A percentile compares a stretch with the other conserved stretches of the same genome.
These are phyloP conservation scores for Parazoanthus atlanticus DNA, from an alignment of 92 coral and sea anemone genomes.

Conservation along the genomic window DNA sequence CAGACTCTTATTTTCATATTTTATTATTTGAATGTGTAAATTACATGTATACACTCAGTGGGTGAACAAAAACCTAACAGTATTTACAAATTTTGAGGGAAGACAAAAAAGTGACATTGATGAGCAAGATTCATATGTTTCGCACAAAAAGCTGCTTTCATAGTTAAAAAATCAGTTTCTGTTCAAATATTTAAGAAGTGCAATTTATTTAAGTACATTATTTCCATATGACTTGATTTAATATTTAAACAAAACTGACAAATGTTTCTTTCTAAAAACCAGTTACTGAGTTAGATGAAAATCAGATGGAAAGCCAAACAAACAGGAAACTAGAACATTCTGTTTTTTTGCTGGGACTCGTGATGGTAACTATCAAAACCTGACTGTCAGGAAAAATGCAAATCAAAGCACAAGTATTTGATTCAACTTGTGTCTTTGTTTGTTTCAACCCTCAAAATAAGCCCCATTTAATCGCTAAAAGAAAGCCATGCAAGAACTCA, in stretches of 20 bases:
- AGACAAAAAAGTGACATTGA: not conserved
- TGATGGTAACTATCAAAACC: too few species aligned
- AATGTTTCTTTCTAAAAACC: not conserved
- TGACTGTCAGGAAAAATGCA: too few species aligned
- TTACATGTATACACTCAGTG: not conserved
- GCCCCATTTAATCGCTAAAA: not conserved
- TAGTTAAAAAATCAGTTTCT: too few species aligned
- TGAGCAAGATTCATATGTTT: not conserved
- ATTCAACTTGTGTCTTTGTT: not conserved
- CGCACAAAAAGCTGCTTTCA: not conserved
- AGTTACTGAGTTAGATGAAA: too few species aligned
- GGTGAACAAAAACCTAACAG: not conserved
- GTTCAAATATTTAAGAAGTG: slow-evolving; percentile 12
- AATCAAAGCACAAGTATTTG: too few species aligned
- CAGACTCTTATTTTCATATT: not conserved
- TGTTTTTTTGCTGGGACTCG: too few species aligned
- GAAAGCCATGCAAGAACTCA: not conserved
- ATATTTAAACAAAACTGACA: slow-evolving; percentile 24
- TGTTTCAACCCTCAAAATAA: not conserved
- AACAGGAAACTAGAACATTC: not conserved
- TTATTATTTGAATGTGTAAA: not conserved
- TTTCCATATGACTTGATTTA: not conserved
- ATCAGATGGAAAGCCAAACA: not conserved
- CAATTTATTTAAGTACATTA: not conserved
- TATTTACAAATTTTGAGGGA: not conserved